Evolutionary conservation across 2,113 vertebrate genomes (phyloP).

Genomic region (Hystrix brachyura): DNA sequence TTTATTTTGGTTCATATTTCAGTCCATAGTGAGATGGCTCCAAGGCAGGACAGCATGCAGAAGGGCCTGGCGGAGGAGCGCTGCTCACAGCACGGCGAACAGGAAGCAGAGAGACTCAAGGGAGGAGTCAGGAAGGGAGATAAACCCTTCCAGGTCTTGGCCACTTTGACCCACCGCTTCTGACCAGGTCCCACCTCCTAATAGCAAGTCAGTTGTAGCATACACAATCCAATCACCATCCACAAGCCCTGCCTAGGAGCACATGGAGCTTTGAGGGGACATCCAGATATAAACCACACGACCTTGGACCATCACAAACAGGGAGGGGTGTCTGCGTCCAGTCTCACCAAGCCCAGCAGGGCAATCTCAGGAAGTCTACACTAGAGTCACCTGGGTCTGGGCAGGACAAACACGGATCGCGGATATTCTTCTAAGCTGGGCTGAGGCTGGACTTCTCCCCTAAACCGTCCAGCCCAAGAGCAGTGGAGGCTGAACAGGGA

Average conservation of each 20-base stretch:
- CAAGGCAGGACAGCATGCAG: neutral
- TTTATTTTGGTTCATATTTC: neutral
- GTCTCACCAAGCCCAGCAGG: neutral
- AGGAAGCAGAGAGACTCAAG: too few species aligned
- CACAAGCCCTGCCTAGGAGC: neutral
- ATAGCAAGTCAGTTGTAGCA: neutral
- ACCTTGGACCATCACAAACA: neutral
- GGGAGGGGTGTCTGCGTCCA: too few species aligned
- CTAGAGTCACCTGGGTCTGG: neutral
- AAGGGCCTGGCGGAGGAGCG: neutral
- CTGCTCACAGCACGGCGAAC: too few species aligned
- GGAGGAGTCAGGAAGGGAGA: neutral
- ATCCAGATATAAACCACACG: too few species aligned
- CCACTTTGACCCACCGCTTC: too few species aligned
- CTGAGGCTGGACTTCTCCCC: neutral
- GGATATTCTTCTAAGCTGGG: neutral
- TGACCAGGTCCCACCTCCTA: neutral
- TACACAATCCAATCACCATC: neutral
- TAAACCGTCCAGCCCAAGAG: neutral
- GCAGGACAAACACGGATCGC: neutral
- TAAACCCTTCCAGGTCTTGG: neutral
- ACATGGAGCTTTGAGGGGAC: neutral
- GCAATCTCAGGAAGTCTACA: neutral
- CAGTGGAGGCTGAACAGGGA: neutral
- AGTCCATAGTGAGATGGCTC: neutral